Percentiles rank a stretch among this genome's conserved stretches.
These are phyloP conservation scores for Dicranocentrus wangi DNA, from an alignment of 2,888 invertebrate species.

Conservation along the genomic window DNA sequence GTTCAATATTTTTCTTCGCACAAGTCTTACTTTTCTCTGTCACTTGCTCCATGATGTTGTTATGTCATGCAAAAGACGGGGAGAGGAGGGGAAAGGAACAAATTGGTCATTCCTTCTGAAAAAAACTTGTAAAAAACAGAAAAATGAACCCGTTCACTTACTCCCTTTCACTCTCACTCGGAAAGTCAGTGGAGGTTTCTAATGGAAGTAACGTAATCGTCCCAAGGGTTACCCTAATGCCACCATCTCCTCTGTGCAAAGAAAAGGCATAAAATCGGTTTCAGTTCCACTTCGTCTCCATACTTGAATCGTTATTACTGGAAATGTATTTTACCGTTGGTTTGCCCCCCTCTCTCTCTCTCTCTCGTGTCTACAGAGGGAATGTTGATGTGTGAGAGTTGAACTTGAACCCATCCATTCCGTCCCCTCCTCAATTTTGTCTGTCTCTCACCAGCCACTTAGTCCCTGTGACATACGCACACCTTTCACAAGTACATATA, in stretches of 20 bases:
- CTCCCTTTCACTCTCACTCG: conserved; percentile 32
- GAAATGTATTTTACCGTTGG: conserved; percentile 48
- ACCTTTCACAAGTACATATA: conserved; percentile 2
- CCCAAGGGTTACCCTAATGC: conserved; percentile 71
- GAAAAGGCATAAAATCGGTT: conserved; percentile 46
- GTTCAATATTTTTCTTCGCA: conserved; percentile 66
- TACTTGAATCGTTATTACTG: conserved; percentile 43
- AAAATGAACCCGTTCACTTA: conserved; percentile 44
- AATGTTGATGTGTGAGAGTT: conserved; percentile 21
- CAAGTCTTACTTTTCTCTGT: conserved; percentile 32
- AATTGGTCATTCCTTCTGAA: conserved; percentile 72
- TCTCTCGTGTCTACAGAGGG: too few relatives aligned
- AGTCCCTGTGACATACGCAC: conserved; percentile 44
- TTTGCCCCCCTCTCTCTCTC: too few relatives aligned
- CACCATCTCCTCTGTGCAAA: conserved; percentile 49
- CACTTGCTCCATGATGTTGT: conserved; percentile 67
- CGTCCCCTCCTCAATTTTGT: conserved; percentile 35
- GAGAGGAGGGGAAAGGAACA: conserved; percentile 66
- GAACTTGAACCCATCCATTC: conserved; percentile 39
- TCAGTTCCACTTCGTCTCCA: conserved; percentile 33
- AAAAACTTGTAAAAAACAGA: conserved; percentile 16
- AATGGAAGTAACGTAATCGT: conserved; percentile 72
- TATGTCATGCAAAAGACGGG: conserved; percentile 71
- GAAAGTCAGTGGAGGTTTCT: conserved; percentile 63
- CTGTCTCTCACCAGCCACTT: conserved; percentile 57